These are phyloP conservation scores for Copidosoma aretas DNA, from an alignment of 2,888 invertebrate species.

Conservation along the genomic window DNA sequence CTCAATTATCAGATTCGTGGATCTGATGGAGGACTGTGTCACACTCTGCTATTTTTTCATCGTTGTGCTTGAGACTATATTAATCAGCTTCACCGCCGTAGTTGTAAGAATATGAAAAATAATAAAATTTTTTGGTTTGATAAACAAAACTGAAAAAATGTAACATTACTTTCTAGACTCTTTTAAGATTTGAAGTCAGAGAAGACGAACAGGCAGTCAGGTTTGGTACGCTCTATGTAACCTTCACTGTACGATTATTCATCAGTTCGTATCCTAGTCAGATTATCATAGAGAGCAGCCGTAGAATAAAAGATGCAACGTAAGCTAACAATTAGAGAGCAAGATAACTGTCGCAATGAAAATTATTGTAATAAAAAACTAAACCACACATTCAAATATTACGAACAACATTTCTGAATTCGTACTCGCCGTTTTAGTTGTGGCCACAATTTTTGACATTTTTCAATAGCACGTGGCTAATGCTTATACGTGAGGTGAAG, in stretches of 20 bases:
- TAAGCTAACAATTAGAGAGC: too few species aligned
- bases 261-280: conserved; percentile 23
- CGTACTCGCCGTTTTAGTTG: too few species aligned
- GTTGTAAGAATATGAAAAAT: conserved; percentile 1
- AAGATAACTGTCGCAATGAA: background rate
- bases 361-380: background rate
- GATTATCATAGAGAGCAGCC: conserved; percentile 18
- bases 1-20: conserved; percentile 11
- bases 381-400: too few species aligned
- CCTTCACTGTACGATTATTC: conserved; percentile 17
- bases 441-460: background rate
- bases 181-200: conserved; percentile 15
- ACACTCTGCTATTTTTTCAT: background rate
- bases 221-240: conserved; percentile 14
- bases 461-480: background rate
- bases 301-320: conserved; percentile 5
- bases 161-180: conserved; percentile 9
- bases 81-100: conserved; percentile 21
- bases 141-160: background rate
- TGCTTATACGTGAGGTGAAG: too few species aligned
- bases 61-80: background rate
- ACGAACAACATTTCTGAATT: too few species aligned
- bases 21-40: conserved; percentile 16
- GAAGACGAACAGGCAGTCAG: conserved; percentile 17
- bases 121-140: background rate